Evolutionary conservation across 2,797 vertebrate species (phyloP).

Genomic region (Danionella dracula): DNA sequence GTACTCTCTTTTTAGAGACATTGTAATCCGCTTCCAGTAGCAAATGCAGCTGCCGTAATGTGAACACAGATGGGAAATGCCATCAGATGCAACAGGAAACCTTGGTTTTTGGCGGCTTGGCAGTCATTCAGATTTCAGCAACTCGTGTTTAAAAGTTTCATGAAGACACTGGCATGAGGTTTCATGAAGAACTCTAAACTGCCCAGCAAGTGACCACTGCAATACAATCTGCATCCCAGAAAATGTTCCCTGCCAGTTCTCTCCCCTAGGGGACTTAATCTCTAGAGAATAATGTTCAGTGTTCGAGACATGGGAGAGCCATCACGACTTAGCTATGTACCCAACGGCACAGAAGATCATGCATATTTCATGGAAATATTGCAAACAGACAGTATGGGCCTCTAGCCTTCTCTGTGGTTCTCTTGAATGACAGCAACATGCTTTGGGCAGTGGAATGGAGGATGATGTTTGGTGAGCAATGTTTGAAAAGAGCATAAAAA

Average conservation of each 20-base stretch:
- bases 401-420: constrained; percentile 10
- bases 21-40: constrained; percentile 6
- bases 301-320: constrained; percentile 26
- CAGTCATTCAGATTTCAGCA: neutral
- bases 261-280: neutral
- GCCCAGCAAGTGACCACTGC: neutral
- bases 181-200: neutral
- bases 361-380: constrained; percentile 40
- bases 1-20: neutral
- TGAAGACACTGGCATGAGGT: neutral
- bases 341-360: constrained; percentile 13
- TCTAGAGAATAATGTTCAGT: constrained; percentile 28
- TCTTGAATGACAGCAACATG: constrained; percentile 8
- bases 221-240: neutral
- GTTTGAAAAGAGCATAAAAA: constrained; percentile 14
- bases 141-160: neutral
- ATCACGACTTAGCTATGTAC: constrained; percentile 22
- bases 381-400: constrained; percentile 17
- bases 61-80: neutral
- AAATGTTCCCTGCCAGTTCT: neutral
- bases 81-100: neutral
- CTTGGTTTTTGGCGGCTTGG: neutral
- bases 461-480: constrained; percentile 14
- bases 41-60: neutral
- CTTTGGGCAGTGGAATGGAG: neutral